phyloP scores from a whole-genome alignment of 2,888 invertebrate genomes.

The Callinectes sapidus region DNA sequence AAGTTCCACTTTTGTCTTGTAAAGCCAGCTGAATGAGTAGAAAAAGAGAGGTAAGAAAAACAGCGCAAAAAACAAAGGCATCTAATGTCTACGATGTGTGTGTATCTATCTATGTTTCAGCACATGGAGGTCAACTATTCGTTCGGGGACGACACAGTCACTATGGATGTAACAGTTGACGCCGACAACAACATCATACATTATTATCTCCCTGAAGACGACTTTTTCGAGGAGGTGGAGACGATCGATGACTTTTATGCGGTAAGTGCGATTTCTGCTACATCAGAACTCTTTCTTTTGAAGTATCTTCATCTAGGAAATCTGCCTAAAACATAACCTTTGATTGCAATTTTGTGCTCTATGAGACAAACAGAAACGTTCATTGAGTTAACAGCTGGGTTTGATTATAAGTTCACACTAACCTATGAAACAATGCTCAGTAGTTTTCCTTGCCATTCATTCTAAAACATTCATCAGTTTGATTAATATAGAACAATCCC shows the following conservation, averaged over 20 bases:
- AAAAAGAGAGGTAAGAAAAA: too few relatives aligned
- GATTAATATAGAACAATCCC: background rate
- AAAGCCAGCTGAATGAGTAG: too few relatives aligned
- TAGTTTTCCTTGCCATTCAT: background rate
- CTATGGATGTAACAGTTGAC: background rate
- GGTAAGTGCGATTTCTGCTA: background rate
- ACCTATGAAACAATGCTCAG: background rate
- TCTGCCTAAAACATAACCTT: too few relatives aligned
- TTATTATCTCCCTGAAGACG: constrained; percentile 15
- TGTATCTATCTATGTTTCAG: background rate
- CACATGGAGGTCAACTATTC: background rate
- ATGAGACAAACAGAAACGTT: too few relatives aligned
- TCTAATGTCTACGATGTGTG: background rate
- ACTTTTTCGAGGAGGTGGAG: constrained; percentile 33
- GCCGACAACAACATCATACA: background rate
- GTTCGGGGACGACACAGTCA: background rate
- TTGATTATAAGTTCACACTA: too few relatives aligned
- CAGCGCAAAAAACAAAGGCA: too few relatives aligned
- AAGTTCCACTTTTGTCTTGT: too few relatives aligned
- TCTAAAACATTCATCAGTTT: background rate
- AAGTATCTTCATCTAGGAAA: too few relatives aligned
- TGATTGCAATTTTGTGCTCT: too few relatives aligned
- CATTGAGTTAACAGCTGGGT: too few relatives aligned
- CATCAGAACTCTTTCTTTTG: too few relatives aligned
- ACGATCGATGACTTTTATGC: constrained; percentile 30